Percentiles rank a stretch among this genome's conserved stretches.
phyloP scores from a whole-genome alignment of 1,140 invertebrate genomes.

The Drosophila asahinai region DNA sequence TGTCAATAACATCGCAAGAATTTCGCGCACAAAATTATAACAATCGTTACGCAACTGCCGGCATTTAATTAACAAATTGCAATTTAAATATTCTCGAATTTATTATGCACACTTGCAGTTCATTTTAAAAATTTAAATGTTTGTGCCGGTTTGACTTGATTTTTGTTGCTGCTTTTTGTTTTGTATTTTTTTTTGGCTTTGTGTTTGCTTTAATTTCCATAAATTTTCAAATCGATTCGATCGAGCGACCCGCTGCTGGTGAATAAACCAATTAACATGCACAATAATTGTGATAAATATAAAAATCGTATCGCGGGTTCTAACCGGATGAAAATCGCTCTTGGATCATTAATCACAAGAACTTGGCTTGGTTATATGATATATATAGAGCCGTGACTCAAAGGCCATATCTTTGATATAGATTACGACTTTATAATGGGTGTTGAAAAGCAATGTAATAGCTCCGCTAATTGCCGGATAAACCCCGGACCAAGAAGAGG shows the following conservation, averaged over 20 bases:
- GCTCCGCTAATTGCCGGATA: conserved; percentile 43
- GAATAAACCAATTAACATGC: conserved; percentile 77
- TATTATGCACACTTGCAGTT: conserved; percentile 44
- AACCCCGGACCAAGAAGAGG: conserved; percentile 32
- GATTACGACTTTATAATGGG: conserved; percentile 31
- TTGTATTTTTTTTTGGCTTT: conserved; percentile 18
- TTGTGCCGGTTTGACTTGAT: conserved; percentile 51
- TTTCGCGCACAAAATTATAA: conserved; percentile 32
- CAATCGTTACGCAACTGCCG: conserved; percentile 72
- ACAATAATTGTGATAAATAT: conserved; percentile 53
- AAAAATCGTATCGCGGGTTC: conserved; percentile 29
- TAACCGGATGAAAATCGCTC: conserved; percentile 67
- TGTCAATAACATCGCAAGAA: conserved; percentile 61
- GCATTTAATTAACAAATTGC: conserved; percentile 63
- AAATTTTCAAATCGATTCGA: conserved; percentile 51
- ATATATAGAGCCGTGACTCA: conserved; percentile 39
- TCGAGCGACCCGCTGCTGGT: conserved; percentile 40
- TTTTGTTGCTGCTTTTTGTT: conserved; percentile 1
- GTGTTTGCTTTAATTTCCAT: conserved; percentile 47
- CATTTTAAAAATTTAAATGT: conserved; percentile 35
- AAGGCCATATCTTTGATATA: conserved; percentile 30
- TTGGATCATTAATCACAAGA: conserved; percentile 53
- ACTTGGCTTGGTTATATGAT: not conserved
- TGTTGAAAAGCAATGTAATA: conserved; percentile 46
- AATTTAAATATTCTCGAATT: conserved; percentile 48